A percentile compares a stretch with the other conserved stretches of the same genome.
These are phyloP conservation scores for Micrasema longulum DNA, from an alignment of 1,140 invertebrate genomes.

Conservation along the genomic window DNA sequence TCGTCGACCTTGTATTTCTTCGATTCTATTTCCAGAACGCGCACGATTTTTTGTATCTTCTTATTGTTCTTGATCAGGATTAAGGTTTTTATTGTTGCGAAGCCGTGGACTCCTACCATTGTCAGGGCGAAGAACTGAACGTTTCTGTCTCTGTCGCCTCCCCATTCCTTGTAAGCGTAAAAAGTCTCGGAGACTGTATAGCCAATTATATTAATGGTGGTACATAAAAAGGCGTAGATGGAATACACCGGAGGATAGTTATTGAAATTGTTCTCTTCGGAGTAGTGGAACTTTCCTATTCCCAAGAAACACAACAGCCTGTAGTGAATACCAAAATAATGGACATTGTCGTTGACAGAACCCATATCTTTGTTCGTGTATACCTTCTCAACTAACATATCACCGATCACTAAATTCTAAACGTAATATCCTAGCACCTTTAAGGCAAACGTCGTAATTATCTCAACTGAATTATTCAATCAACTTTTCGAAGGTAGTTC, in stretches of 20 bases:
- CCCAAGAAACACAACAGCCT: conserved; percentile 40
- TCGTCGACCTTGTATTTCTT: conserved; percentile 33
- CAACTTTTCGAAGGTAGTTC: no score
- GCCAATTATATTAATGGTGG: conserved; percentile 38
- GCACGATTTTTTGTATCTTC: conserved; percentile 48
- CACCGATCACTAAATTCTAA: no score
- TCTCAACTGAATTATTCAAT: no score
- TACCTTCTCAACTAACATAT: no score
- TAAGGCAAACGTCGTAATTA: no score
- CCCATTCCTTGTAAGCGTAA: conserved; percentile 48
- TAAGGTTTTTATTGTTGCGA: conserved; percentile 46
- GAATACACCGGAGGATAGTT: conserved; percentile 45
- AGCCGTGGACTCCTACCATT: conserved; percentile 43
- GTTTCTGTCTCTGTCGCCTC: conserved; percentile 37
- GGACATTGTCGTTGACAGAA: neutral
- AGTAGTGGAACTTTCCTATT: conserved; percentile 48
- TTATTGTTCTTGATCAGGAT: conserved; percentile 51
- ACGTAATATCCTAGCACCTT: no score
- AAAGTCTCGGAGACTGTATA: conserved; percentile 43
- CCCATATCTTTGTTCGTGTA: no score
- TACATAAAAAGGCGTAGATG: conserved; percentile 42
- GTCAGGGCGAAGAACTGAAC: conserved; percentile 45
- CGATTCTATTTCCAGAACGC: conserved; percentile 46
- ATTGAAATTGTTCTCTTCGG: conserved; percentile 49
- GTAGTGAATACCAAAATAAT: conserved; percentile 49